Conservation (phyloP, 2,797 vertebrate genomes). For the Sphaeramia orbicularis region DNA sequence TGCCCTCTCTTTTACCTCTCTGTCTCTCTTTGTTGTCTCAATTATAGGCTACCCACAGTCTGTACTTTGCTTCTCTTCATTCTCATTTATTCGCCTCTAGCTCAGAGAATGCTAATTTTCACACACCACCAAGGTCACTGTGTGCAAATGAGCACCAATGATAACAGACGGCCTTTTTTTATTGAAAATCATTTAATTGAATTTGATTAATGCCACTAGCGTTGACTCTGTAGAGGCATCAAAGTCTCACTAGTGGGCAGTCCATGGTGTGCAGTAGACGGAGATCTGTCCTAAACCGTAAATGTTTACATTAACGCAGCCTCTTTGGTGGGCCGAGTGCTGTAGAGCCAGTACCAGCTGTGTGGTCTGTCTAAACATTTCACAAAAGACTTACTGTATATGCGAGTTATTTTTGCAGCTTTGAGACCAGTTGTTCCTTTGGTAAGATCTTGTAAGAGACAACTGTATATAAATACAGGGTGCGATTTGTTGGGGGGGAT, state of each 20-base stretch:
- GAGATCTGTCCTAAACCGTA: conserved; percentile 15
- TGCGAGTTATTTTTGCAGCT: background rate
- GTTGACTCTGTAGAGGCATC: conserved; percentile 68
- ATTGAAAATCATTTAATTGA: conserved; percentile 84
- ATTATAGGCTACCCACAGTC: conserved; percentile 53
- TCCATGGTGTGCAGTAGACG: conserved; percentile 31
- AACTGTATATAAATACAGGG: no score
- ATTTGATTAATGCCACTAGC: conserved; percentile 82
- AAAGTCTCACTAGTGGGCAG: conserved; percentile 61
- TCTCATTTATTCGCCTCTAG: conserved; percentile 58
- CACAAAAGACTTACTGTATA: background rate
- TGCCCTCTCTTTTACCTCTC: conserved; percentile 15
- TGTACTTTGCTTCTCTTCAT: conserved; percentile 57
- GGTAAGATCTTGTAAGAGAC: background rate
- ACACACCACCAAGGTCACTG: conserved; percentile 74
- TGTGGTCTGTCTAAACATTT: conserved; percentile 25
- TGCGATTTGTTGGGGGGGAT: no score
- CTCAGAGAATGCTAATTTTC: conserved; percentile 63
- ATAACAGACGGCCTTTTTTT: conserved; percentile 67
- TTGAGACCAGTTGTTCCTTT: background rate
- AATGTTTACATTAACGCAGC: conserved; percentile 45
- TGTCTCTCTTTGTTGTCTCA: conserved; percentile 41
- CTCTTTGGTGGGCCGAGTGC: conserved; percentile 28
- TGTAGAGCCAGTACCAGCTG: conserved; percentile 27
- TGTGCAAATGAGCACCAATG: conserved; percentile 81